phyloP scores from a whole-genome alignment of 2,797 vertebrate species.

The Bovichtus variegatus region DNA sequence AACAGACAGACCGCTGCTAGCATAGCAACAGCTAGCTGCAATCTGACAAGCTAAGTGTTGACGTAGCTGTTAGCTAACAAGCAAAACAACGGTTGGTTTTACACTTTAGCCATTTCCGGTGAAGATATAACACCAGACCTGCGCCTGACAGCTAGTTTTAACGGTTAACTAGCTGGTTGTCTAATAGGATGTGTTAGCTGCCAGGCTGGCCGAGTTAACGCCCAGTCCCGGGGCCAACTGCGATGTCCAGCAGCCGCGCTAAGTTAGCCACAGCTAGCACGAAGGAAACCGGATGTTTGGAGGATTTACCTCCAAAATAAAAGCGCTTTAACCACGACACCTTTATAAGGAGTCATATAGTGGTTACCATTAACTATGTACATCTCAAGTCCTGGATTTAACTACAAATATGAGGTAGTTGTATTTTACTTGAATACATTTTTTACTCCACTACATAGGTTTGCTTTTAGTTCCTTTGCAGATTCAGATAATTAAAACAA shows the following conservation, averaged over 20 bases:
- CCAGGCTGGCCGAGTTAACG: slow-evolving; percentile 38
- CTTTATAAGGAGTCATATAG: neutral
- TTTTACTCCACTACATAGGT: neutral
- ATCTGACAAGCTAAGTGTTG: neutral
- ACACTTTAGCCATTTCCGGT: rapidly evolving
- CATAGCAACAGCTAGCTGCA: slow-evolving; percentile 11
- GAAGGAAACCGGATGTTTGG: neutral
- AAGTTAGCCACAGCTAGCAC: neutral
- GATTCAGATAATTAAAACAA: no score
- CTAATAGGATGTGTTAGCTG: neutral
- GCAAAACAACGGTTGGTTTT: neutral
- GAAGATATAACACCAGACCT: neutral
- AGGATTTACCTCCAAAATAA: slow-evolving; percentile 25
- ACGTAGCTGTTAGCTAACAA: neutral
- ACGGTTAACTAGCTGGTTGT: neutral
- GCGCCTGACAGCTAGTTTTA: neutral
- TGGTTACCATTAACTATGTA: neutral
- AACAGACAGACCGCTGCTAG: slow-evolving; percentile 2
- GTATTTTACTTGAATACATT: neutral
- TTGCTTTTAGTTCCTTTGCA: neutral
- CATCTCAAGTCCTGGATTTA: neutral
- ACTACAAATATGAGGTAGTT: no score
- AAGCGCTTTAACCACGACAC: neutral
- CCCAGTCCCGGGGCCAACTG: slow-evolving; percentile 42
- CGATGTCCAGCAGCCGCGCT: neutral